Conservation (phyloP, 2,113 vertebrate genomes). For the Platycercus adscitus region DNA sequence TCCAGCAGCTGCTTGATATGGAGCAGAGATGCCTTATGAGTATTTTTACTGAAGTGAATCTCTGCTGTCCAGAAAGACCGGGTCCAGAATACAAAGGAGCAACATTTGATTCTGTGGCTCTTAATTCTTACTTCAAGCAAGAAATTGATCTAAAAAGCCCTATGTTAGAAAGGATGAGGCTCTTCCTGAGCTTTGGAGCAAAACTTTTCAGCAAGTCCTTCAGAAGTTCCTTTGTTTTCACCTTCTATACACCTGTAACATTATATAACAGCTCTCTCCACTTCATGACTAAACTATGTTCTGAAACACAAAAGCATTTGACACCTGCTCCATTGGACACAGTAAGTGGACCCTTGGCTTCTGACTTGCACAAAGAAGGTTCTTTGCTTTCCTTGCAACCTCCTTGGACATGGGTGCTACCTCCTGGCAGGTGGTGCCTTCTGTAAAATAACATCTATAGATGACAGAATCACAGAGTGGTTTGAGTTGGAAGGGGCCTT, state of each 20-base stretch:
- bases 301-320: background rate
- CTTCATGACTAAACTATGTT: background rate
- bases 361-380: background rate
- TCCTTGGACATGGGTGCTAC: background rate
- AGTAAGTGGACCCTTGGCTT: background rate
- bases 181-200: background rate
- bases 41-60: background rate
- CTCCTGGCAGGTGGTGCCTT: background rate
- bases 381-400: background rate
- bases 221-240: background rate
- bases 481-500: background rate
- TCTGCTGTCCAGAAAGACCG: background rate
- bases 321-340: background rate
- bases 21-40: background rate
- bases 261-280: background rate
- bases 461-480: background rate
- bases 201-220: background rate
- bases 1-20: background rate
- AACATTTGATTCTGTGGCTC: background rate
- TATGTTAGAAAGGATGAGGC: background rate
- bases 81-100: background rate
- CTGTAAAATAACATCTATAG: background rate
- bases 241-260: background rate
- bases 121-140: background rate
- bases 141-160: background rate